Evolutionary conservation across 2,888 invertebrate genomes (phyloP), one percentile per base, ranked within the genome.

Genomic region (Eudemis profundana): DNA sequence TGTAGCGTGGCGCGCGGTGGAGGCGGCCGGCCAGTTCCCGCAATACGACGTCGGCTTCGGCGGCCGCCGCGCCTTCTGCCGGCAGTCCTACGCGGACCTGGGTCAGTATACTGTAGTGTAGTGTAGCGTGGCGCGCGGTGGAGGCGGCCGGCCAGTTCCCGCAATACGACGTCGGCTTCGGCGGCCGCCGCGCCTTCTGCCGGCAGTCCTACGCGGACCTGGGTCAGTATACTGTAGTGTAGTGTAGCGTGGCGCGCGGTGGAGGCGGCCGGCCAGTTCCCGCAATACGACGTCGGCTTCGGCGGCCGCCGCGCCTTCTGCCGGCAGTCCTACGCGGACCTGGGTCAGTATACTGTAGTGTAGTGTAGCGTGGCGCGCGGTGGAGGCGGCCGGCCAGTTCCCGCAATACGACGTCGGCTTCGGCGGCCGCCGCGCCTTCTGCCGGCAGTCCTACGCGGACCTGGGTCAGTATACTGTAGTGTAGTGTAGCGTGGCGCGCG

Each of bases 261-360:
- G 23, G 98, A 97, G 78, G 94, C 95, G 50, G 96, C 97, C 0
- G 93, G 93, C 59, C 93, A 96, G 76, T 93, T 95, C 76, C 95
- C 95, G 5, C 94, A 94, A 79, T 98, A 96, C 82, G 97, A 97
- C 81, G 94, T 98, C 33, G 97, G 97, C 77, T 98, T 98, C 83
- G 98, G 98, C 0, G 98, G 98, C 0, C 93, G 98, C 0, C 90
- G 98, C 61, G 95, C 96, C 2, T 98, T 98, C 89, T 98, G 98
- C 79, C 93, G 96, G 81, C 95, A 96, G 66, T 94, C 95, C 68
- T 98, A 98, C 84, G 95, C 97, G 1, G 98, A 98, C 89, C 93
- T 57, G n/a, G 40, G 54, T 40, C 5, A 54, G 23, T 51, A 50
- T 5, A 23, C 23, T 3, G 96, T 98, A 66, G 98, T 98, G 14